Base-by-base conservation (phyloP, 2,888 invertebrate genomes). In the Oscheius sp. region DNA sequence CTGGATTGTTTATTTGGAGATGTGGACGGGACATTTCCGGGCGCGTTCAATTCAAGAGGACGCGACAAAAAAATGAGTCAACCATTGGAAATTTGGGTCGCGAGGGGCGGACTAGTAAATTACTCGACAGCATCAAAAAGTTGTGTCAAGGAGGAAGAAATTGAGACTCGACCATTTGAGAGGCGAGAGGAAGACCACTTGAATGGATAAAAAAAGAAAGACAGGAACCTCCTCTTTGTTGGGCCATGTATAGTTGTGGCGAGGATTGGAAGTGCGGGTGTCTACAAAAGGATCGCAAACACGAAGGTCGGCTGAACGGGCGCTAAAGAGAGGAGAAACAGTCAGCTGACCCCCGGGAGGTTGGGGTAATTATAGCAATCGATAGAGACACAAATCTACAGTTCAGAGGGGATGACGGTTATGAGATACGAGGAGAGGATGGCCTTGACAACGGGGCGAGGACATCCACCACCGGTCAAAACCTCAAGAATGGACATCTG, bases 241-340 rank as follows among this genome's bases (percentile, higher is more conserved):
- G 43, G 41, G 35, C 35, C 35, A 35, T 35, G 35, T 35, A 35
- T 9, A 35, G 35, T 49, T 25, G 18, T 21, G 64, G n/a, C 16
- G 64, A 29, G 66, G 66, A 66, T 66, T 52, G 66, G 49, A 27
- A 45, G 29, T 52, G 66, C 27, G 66, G 25, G 66, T 66, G 66
- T 66, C 66, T 52, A 66, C 66, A 66, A 66, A 52, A 66, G 66
- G 52, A 66, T 66, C 49, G 66, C 66, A 66, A 66, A 66, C 52
- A 66, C 16, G 66, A 18, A n/a, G 66, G 29, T 27, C 45, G 49
- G 49, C 61, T 61, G 43, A 61, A 35, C 63, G 45, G n/a, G 25
- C 21, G 63, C 63, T 63, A 63, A 63, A 63, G 63, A n/a, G n/a
- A 25, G 23, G 23, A 7, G 52, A 66, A 66, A 52, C 66, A 52